Percentiles rank a stretch among this genome's conserved stretches.
These are phyloP conservation scores for Scrobipalpa costella DNA, from an alignment of 2,888 invertebrate genomes.

Conservation along the genomic window DNA sequence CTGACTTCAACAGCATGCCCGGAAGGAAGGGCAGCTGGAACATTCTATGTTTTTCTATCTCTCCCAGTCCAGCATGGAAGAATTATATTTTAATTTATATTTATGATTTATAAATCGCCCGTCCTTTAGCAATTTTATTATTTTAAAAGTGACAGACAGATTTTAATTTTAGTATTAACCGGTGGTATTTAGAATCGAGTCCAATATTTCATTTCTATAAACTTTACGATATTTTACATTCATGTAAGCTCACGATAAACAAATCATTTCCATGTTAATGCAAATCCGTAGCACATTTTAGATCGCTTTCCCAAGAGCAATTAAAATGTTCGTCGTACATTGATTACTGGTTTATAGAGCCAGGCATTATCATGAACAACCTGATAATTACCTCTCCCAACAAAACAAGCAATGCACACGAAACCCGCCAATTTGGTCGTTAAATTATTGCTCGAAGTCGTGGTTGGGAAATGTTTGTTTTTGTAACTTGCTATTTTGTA, in stretches of 20 bases:
- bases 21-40: no score
- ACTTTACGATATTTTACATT: not conserved
- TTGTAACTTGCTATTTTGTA: not conserved
- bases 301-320: slow-evolving; percentile 8
- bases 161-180: no score
- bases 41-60: no score
- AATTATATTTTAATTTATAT: no score
- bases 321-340: slow-evolving; percentile 1
- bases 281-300: slow-evolving; percentile 1
- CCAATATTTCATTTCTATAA: no score
- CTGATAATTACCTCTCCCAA: slow-evolving; percentile 8
- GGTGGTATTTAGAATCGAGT: no score
- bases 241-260: not conserved
- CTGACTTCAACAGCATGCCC: no score
- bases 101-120: no score
- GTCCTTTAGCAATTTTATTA: no score
- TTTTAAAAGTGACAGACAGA: no score
- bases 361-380: slow-evolving; percentile 3
- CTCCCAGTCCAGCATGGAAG: no score
- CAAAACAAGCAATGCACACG: slow-evolving; percentile 14
- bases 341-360: slow-evolving; percentile 8
- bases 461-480: slow-evolving; percentile 1
- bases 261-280: slow-evolving; percentile 8
- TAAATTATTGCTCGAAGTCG: not conserved
- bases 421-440: slow-evolving; percentile 7